Evolutionary conservation across 2,113 vertebrate species (phyloP).

Genomic region (Athene noctua): DNA sequence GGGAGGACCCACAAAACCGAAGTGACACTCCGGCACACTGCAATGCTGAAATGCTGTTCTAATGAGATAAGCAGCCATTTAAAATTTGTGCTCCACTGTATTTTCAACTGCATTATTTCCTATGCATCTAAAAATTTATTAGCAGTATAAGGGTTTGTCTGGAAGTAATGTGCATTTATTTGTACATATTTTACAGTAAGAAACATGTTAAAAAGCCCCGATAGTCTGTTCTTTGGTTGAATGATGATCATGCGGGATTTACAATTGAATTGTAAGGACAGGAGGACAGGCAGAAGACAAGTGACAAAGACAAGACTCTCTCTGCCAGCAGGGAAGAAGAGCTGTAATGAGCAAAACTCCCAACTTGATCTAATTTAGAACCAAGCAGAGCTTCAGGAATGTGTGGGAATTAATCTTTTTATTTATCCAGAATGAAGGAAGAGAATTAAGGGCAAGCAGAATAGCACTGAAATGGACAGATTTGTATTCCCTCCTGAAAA

Average conservation of each 20-base stretch:
- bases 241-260: slow-evolving; percentile 27
- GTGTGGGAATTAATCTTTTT: slow-evolving; percentile 66
- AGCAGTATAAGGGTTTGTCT: neutral
- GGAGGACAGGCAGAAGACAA: slow-evolving; percentile 43
- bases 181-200: slow-evolving; percentile 25
- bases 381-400: slow-evolving; percentile 48
- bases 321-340: slow-evolving; percentile 44
- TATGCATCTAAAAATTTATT: slow-evolving; percentile 43
- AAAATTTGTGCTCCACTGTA: neutral
- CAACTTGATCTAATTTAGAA: slow-evolving; percentile 61
- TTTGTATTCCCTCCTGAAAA: slow-evolving; percentile 59
- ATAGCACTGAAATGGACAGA: slow-evolving; percentile 54
- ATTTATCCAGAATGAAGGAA: slow-evolving; percentile 66
- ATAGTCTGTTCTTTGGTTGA: slow-evolving; percentile 34
- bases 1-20: neutral
- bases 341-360: slow-evolving; percentile 52
- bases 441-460: slow-evolving; percentile 56
- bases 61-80: slow-evolving; percentile 8
- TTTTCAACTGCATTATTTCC: slow-evolving; percentile 23
- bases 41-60: slow-evolving; percentile 5
- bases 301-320: slow-evolving; percentile 48
- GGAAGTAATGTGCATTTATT: neutral
- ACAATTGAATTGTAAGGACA: slow-evolving; percentile 64
- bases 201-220: neutral
- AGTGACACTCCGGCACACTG: neutral